Base-by-base conservation (phyloP, 92 coral and sea anemone genomes). In the Scolanthus callimorphus region DNA sequence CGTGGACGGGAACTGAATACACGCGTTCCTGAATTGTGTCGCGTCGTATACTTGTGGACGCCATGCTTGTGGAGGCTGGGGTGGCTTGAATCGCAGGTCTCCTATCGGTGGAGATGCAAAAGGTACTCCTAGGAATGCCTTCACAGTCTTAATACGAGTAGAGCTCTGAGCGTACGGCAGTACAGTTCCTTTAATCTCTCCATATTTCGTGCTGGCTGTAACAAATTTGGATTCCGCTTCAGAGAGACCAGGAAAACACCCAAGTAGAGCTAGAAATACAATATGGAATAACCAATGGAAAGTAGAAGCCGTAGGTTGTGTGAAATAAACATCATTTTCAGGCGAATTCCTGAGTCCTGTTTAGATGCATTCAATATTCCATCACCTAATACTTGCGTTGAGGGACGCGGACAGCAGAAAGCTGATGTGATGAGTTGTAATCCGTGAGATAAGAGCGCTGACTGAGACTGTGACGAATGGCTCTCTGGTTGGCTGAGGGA, bases 81-180 rank as follows among this genome's bases (percentile, higher is more conserved):
- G 63, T 19, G 70, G 57, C 30, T 52, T 30, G 34, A 76, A 63
- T 55, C 83, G 47, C 17, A 51, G 63, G 29, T 76, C 47, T 9
- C 83, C 76, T n/a, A 76, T 53, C 52, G 83, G 83, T n/a, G 77
- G 69, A 20, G 77, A 59, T 25, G 83, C 83, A 28, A 59, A 76
- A 29, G 83, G 83, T 29, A 76, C 28, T 27, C 83, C 83, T 11
- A 76, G 64, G 45, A 58, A 76, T 4, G 66, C 31, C 25, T 60
- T 48, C 19, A 76, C 22, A 1, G 49, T 17, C 22, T 31, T 68
- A 39, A 51, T 20, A 28, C 55, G 31, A 2, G 76, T 62, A 13
- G 38, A n/a, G 49, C 57, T 52, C 15, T 56, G 25, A 15, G 56
- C n/a, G 45, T 65, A 50, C 23, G 31, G 49, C 20, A 57, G 43